Base-by-base conservation (phyloP, 2,797 vertebrate genomes). In the Babyrousa celebensis region DNA sequence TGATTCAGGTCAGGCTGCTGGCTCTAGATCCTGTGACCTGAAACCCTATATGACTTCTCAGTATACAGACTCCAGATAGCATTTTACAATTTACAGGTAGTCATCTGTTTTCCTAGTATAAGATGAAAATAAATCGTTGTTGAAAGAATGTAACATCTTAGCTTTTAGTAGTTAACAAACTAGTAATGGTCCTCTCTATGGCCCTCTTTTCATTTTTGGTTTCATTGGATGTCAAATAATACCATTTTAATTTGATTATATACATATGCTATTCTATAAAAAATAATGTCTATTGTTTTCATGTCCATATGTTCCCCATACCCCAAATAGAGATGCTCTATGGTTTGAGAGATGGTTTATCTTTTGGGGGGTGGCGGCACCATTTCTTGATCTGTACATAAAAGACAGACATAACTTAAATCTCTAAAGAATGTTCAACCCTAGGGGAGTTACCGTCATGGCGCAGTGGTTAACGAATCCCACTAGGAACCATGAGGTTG, bases 321-420 rank as follows among this genome's bases (percentile, higher is more conserved):
- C 87, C 92, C 54, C 83, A 1, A 23, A 85, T 21, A 90, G 75
- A 92, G 68, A 85, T 88, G 77, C 36, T 95, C 93, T 79, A 40
- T 85, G 15, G 52, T n/a, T 92, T 84, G 17, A 40, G 56, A 91
- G 48, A 60, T 62, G 74, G 52, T 43, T 82, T 77, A 94, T 95
- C 36, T n/a, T 96, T 85, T 70, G 77, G 62, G n/a, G 29, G 25
- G 36, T 36, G 43, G 43, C 1, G 6, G 21, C 23, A 92, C 52
- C 56, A 36, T 52, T 82, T 93, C 52, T 87, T 89, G 5, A 90
- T 62, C 72, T 96, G 25, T 40, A 88, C 21, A 62, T 67, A 67
- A 92, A 95, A 86, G 36, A 56, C 14, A 93, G 52, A 85, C 85
- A 56, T 23, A 91, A 70, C 56, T 97, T 93, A 95, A 90, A 86